phyloP scores from a whole-genome alignment of 1,140 invertebrate species.

The Hycleus phaleratus region DNA sequence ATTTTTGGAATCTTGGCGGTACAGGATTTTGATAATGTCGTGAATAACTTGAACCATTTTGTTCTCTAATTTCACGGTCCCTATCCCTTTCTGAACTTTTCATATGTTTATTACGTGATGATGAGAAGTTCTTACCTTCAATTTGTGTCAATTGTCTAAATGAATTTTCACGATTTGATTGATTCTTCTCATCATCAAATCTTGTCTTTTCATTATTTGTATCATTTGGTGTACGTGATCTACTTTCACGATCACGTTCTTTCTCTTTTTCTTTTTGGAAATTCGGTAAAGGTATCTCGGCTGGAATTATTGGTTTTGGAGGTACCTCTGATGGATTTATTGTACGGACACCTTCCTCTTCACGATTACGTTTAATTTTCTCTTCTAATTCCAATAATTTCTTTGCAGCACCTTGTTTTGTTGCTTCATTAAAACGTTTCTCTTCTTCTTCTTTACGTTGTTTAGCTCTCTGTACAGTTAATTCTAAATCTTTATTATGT shows the following conservation, averaged over 20 bases:
- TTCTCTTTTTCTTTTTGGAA: conserved; percentile 53
- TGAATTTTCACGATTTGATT: conserved; percentile 15
- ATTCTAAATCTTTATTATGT: conserved; percentile 59
- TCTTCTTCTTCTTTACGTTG: conserved; percentile 76
- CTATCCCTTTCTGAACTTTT: conserved; percentile 40
- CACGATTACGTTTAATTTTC: conserved; percentile 43
- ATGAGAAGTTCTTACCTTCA: conserved; percentile 38
- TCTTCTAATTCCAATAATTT: conserved; percentile 57
- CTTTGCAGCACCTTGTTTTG: conserved; percentile 44
- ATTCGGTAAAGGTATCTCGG: conserved; percentile 46
- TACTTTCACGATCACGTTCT: conserved; percentile 22
- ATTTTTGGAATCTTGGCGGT: conserved; percentile 76
- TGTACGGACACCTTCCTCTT: conserved; percentile 38
- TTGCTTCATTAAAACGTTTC: conserved; percentile 58
- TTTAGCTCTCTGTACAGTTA: conserved; percentile 65
- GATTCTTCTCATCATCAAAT: not conserved
- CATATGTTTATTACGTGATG: conserved; percentile 31
- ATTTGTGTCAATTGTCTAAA: conserved; percentile 42
- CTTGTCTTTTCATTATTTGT: conserved; percentile 23
- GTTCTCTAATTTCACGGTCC: conserved; percentile 20
- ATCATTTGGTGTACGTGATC: conserved; percentile 19
- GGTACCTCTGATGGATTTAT: conserved; percentile 35
- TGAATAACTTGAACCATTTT: conserved; percentile 49
- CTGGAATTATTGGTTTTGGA: conserved; percentile 41
- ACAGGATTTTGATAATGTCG: conserved; percentile 71